phyloP scores from a whole-genome alignment of 2,797 vertebrate species.

The Chloroceryle amazona region DNA sequence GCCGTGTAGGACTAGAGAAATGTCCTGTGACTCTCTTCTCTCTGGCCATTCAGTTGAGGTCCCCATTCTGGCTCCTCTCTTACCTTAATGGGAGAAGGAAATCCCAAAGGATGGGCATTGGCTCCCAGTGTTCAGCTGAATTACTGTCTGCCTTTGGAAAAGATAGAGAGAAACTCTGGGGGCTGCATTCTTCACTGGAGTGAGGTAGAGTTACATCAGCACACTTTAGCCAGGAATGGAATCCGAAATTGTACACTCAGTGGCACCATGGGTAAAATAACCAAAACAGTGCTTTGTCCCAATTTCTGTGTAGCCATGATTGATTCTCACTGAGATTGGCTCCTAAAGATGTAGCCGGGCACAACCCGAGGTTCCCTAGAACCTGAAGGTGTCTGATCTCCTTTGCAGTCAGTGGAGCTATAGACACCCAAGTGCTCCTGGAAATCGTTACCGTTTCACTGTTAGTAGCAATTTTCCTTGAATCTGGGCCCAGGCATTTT shows the following conservation, averaged over 20 bases:
- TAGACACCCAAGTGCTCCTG: background rate
- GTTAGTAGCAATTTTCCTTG: background rate
- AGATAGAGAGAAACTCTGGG: background rate
- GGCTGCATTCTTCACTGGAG: conserved; percentile 48
- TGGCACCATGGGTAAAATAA: background rate
- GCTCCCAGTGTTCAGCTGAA: background rate
- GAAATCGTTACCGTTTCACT: background rate
- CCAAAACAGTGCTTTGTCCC: background rate
- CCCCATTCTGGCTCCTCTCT: background rate
- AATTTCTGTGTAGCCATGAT: background rate
- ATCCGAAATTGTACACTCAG: background rate
- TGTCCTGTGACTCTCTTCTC: background rate
- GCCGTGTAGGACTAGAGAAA: background rate
- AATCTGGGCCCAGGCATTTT: background rate
- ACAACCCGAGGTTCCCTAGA: background rate
- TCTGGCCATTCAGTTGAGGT: background rate
- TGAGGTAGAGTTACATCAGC: background rate
- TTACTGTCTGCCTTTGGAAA: background rate
- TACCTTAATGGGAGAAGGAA: background rate
- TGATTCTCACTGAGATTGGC: background rate
- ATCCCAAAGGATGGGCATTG: background rate
- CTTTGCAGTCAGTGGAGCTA: background rate
- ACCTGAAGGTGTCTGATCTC: background rate
- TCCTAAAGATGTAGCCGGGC: background rate
- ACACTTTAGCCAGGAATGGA: background rate